These are phyloP conservation scores for Myotis pilosus DNA, from an alignment of 2,797 vertebrate species.

Conservation along the genomic window DNA sequence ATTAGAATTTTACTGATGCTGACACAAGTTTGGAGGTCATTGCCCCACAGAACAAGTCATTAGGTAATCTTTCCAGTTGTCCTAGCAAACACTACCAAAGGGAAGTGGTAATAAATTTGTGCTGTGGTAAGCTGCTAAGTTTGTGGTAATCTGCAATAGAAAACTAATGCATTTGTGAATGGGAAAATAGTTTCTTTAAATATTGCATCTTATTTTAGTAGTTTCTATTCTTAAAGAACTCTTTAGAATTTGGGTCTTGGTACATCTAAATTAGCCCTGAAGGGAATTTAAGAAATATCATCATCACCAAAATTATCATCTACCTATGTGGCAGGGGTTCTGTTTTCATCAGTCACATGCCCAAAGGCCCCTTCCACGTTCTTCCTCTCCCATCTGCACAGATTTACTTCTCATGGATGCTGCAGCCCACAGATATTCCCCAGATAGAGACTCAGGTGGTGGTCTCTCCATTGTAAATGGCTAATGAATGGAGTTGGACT, in stretches of 20 bases:
- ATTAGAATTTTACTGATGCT: not conserved
- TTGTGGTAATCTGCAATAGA: not conserved
- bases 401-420: accelerated
- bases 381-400: accelerated
- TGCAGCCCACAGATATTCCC: not conserved
- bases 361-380: too few relatives aligned
- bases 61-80: not conserved
- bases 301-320: not conserved
- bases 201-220: not conserved
- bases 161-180: not conserved
- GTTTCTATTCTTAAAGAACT: not conserved
- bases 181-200: not conserved
- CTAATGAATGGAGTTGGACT: not conserved
- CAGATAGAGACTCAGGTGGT: not conserved
- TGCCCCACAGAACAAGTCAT: not conserved
- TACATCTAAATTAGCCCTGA: not conserved
- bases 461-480: not conserved
- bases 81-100: not conserved
- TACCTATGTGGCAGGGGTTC: not conserved
- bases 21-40: not conserved
- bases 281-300: not conserved
- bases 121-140: not conserved
- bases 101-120: not conserved
- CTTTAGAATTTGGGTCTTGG: not conserved
- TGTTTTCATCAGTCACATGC: accelerated